These are phyloP conservation scores for Psammodynastes pulverulentus DNA, from an alignment of 2,113 vertebrate genomes.

Conservation along the genomic window DNA sequence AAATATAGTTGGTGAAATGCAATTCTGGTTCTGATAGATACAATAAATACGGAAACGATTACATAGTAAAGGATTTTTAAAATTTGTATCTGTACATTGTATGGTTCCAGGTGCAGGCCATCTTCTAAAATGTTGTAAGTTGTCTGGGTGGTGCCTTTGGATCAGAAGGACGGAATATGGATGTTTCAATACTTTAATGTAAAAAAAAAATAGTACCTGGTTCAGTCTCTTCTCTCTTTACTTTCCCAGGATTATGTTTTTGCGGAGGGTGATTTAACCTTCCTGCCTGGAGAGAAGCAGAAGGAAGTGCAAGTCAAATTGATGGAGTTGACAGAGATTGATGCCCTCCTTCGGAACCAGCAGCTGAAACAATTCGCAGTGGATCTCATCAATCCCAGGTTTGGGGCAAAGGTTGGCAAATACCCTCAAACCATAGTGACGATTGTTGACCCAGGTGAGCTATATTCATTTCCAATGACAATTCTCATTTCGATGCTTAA, in stretches of 20 bases:
- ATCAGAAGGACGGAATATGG: neutral
- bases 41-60: neutral
- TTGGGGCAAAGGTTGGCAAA: slow-evolving; percentile 85
- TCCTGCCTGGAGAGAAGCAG: slow-evolving; percentile 81
- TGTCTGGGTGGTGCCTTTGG: neutral
- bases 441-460: slow-evolving; percentile 80
- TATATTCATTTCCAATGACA: neutral
- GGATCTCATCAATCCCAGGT: slow-evolving; percentile 87
- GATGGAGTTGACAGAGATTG: slow-evolving; percentile 81
- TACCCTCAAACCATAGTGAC: slow-evolving; percentile 83
- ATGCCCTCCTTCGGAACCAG: slow-evolving; percentile 77
- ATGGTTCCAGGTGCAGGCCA: neutral
- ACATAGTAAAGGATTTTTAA: neutral
- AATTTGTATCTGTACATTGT: neutral
- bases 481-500: neutral
- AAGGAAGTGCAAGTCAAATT: slow-evolving; percentile 85
- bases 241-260: slow-evolving; percentile 81
- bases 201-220: rapidly evolving
- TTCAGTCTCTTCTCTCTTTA: neutral
- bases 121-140: neutral
- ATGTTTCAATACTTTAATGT: neutral
- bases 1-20: neutral
- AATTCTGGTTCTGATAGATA: neutral
- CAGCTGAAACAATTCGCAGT: slow-evolving; percentile 86
- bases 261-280: slow-evolving; percentile 83